These are phyloP conservation scores for Heteromormyrus szaboi DNA, from an alignment of 2,797 vertebrate genomes.

Conservation along the genomic window DNA sequence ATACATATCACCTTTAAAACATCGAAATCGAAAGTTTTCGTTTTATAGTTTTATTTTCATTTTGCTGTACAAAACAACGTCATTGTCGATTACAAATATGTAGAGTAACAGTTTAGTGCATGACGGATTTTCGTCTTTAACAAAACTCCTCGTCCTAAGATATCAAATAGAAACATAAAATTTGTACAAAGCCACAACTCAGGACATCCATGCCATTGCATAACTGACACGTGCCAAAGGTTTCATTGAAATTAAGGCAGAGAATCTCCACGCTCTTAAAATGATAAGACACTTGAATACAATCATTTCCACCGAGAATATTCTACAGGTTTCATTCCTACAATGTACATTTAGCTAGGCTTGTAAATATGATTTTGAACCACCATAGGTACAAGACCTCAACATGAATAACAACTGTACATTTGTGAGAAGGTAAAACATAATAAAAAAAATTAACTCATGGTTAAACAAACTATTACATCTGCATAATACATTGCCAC, in stretches of 20 bases:
- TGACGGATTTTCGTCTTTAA: conserved; percentile 26
- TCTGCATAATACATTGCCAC: conserved; percentile 11
- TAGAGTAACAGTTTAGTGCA: conserved; percentile 29
- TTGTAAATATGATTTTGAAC: conserved; percentile 32
- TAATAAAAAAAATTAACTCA: background rate
- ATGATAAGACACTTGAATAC: conserved; percentile 26
- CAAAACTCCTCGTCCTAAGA: conserved; percentile 16
- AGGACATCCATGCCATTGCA: conserved; percentile 40
- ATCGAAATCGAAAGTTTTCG: background rate
- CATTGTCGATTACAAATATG: conserved; percentile 42
- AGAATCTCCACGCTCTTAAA: conserved; percentile 26
- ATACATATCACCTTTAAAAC: background rate
- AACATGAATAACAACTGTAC: conserved; percentile 24
- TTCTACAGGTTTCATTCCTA: conserved; percentile 33
- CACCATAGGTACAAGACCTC: conserved; percentile 24
- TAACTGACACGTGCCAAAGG: conserved; percentile 34
- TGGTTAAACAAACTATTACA: conserved; percentile 1
- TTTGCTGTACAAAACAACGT: conserved; percentile 46
- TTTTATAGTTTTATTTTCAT: conserved; percentile 24
- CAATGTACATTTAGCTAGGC: conserved; percentile 21
- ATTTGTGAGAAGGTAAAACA: background rate
- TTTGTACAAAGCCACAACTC: conserved; percentile 36
- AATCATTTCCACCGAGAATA: conserved; percentile 26
- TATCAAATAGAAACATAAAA: conserved; percentile 30
- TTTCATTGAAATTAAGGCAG: conserved; percentile 38